These are phyloP conservation scores for Andrena minutula DNA, from an alignment of 2,888 invertebrate genomes.

Conservation along the genomic window DNA sequence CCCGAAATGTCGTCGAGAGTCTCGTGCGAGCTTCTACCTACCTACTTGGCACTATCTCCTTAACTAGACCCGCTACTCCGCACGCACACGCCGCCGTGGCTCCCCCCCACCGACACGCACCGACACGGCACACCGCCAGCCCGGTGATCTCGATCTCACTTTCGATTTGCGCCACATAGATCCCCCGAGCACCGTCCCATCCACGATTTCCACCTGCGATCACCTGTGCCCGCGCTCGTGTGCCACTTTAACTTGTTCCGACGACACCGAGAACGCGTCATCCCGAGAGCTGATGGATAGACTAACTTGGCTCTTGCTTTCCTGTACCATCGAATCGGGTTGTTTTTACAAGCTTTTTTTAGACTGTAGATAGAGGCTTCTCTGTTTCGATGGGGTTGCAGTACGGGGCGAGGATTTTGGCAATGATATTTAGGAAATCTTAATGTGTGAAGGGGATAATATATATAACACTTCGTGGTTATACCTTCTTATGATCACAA, in stretches of 20 bases:
- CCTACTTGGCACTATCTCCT: conserved; percentile 77
- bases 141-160: conserved; percentile 74
- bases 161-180: conserved; percentile 74
- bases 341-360: too few species aligned
- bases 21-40: conserved; percentile 64
- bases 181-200: conserved; percentile 25
- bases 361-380: too few species aligned
- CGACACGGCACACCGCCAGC: conserved; percentile 11
- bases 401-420: too few species aligned
- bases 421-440: too few species aligned
- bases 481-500: too few species aligned
- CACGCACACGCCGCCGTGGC: conserved; percentile 6
- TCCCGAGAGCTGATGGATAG: not conserved
- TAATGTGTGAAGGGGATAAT: too few species aligned
- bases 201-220: conserved; percentile 65
- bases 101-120: conserved; percentile 31
- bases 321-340: not conserved
- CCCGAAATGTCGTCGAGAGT: conserved; percentile 54
- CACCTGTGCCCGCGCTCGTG: conserved; percentile 40
- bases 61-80: conserved; percentile 62
- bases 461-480: too few species aligned
- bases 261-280: conserved; percentile 23
- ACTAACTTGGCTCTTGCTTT: not conserved
- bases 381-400: too few species aligned
- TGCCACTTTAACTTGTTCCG: conserved; percentile 46